Base-by-base conservation (phyloP, 2,888 invertebrate species). In the Diloba caeruleocephala region DNA sequence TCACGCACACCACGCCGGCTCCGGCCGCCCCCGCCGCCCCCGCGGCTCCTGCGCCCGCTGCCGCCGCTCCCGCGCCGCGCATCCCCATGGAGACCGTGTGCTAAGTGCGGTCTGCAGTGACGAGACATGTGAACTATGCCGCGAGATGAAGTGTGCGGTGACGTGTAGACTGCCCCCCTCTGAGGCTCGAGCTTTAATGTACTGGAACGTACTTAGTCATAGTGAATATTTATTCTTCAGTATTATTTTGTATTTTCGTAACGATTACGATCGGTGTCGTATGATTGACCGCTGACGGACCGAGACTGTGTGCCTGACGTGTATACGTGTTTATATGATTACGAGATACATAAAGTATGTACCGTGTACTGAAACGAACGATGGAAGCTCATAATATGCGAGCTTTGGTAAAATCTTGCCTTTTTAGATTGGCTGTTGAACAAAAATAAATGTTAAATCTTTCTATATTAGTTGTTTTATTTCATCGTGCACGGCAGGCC, bases 1-100 rank as follows among this genome's bases (percentile, higher is more conserved):
- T 96, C 60, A 96, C 96, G 74, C 95, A 95, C 88, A 96, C 95
- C 79, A 96, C 96, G 67, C 93, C 95, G 64, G 95, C 96, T 85
- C 96, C 96, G 28, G 51, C 85, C 56, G 72, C 83, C 55, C 93
- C 71, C 90, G 93, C 71, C 78, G 93, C 92, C 80, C 92, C 94
- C 67, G 92, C 94, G 74, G 92, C 94, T 44, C 32, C 94, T 93
- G 43, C 89, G 92, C 26, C 67, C 6, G 17, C 46, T 2, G 0
- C 94, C 62, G 94, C 94, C 71, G 94, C 93, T 29, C 55, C 85
- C 56, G 72, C 84, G 58, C 74, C 75, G 45, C 94, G 94, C 82
- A 82, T 94, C 70, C 94, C 94, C 75, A 94, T 94, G 94, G 95
- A 95, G 88, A 95, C 95, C 36, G 94, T 95, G 79, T 95, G 95